Percentiles rank a stretch among this genome's conserved stretches.
Conservation (phyloP, 2,888 invertebrate genomes). For the Meloe dianella region DNA sequence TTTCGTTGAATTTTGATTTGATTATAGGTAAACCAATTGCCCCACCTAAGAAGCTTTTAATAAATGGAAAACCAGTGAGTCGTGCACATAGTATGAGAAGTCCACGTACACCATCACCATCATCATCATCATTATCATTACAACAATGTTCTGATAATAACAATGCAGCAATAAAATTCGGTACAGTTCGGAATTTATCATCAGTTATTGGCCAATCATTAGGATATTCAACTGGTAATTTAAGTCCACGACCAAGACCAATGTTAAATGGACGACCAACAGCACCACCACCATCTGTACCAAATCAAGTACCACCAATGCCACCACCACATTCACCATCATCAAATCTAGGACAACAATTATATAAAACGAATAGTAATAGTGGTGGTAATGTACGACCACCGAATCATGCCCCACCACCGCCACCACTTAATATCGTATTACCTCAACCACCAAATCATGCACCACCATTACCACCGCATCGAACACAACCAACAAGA, state of each 20-base stretch:
- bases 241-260: constrained; percentile 50
- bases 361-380: constrained; percentile 6
- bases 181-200: constrained; percentile 57
- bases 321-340: constrained; percentile 55
- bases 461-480: constrained; percentile 55
- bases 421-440: constrained; percentile 44
- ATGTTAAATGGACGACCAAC: constrained; percentile 52
- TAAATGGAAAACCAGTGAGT: constrained; percentile 65
- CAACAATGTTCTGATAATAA: constrained; percentile 55
- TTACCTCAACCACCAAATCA: constrained; percentile 51
- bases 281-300: constrained; percentile 56
- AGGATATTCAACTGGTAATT: constrained; percentile 47
- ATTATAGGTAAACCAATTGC: constrained; percentile 65
- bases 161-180: constrained; percentile 50
- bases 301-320: constrained; percentile 56
- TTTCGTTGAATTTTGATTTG: constrained; percentile 16
- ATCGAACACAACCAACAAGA: constrained; percentile 44
- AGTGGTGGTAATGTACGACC: constrained; percentile 50
- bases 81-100: constrained; percentile 86
- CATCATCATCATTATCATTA: constrained; percentile 60
- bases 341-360: constrained; percentile 34
- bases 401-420: constrained; percentile 56
- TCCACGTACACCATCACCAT: constrained; percentile 73
- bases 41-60: constrained; percentile 69
- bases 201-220: constrained; percentile 64